Evolutionary conservation across 1,140 invertebrate genomes (phyloP), one percentile per base, ranked within the genome.

Genomic region (Tyrophagus putrescentiae): DNA sequence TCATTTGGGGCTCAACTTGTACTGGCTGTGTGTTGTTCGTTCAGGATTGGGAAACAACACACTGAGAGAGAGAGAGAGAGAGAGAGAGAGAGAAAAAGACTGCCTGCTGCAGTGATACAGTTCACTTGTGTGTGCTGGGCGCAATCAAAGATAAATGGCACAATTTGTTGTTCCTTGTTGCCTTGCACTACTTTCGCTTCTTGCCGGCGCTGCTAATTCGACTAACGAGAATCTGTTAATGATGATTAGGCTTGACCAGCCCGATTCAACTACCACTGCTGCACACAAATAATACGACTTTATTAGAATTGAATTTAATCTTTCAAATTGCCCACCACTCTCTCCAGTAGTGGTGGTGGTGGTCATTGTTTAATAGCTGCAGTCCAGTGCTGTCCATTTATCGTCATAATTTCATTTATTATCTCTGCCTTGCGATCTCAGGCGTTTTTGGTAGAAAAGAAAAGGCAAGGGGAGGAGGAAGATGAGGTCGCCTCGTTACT

Each of bases 281-380:
- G 36, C 36, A 39, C 36, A 39, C 13, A 13, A 39, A 13, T 39
- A 21, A 39, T 13, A 39, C 13, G 36, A 48, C 45, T 48, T 21
- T 48, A 48, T 48, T 48, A 48, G 45, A 48, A 48, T 48, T 48
- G 45, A 48, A 48, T 48, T 48, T 48, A 48, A 48, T 48, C 31
- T 29, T 48, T 48, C 31, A 6, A 48, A 48, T 48, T 48, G 45
- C 45, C 18, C n/a, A n/a, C n/a, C n/a, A n/a, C n/a, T 6, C 45
- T 18, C 21, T 7, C 7, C 45, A 48, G 18, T 48, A n/a, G n/a
- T n/a, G n/a, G n/a, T n/a, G n/a, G n/a, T n/a, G n/a, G n/a, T n/a
- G n/a, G 45, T 21, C 45, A 48, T 48, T 48, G 45, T 48, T 48
- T 48, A 48, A 48, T 48, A 18, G 45, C 7, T 21, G 7, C 31